Percentiles rank a stretch among this genome's conserved stretches.
phyloP scores from a whole-genome alignment of 2,888 invertebrate species.

The Drosophila villosipedis region DNA sequence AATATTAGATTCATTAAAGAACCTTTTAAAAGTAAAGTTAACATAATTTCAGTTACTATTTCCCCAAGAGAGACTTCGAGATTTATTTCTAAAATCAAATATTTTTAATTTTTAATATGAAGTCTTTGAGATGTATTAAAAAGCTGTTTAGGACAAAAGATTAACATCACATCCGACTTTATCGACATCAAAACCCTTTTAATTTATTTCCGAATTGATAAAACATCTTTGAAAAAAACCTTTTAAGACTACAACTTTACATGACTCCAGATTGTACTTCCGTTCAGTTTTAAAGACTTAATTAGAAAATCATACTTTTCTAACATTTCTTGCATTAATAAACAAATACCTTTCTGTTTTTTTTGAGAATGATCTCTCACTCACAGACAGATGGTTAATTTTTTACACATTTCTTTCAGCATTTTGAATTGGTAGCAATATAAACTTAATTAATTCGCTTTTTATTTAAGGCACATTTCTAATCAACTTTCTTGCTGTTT shows the following conservation, averaged over 20 bases:
- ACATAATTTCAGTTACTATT: background rate
- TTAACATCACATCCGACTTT: background rate
- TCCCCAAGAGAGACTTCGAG: background rate
- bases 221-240: background rate
- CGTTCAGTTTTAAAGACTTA: background rate
- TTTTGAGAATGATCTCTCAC: background rate
- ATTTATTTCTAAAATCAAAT: background rate
- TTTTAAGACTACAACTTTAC: background rate
- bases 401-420: background rate
- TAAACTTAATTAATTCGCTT: constrained; percentile 28
- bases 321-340: background rate
- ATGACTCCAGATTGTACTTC: rapidly evolving
- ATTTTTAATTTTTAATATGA: background rate
- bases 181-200: background rate
- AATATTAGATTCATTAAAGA: background rate
- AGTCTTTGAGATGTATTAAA: background rate
- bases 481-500: constrained; percentile 50
- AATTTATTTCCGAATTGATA: background rate
- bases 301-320: background rate
- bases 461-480: constrained; percentile 39
- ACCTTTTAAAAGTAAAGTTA: background rate
- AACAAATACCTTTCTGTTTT: background rate
- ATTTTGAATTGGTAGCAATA: background rate
- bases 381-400: background rate
- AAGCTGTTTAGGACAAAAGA: background rate